phyloP scores from a whole-genome alignment of 2,888 invertebrate species.

The Cephus nigrinus region DNA sequence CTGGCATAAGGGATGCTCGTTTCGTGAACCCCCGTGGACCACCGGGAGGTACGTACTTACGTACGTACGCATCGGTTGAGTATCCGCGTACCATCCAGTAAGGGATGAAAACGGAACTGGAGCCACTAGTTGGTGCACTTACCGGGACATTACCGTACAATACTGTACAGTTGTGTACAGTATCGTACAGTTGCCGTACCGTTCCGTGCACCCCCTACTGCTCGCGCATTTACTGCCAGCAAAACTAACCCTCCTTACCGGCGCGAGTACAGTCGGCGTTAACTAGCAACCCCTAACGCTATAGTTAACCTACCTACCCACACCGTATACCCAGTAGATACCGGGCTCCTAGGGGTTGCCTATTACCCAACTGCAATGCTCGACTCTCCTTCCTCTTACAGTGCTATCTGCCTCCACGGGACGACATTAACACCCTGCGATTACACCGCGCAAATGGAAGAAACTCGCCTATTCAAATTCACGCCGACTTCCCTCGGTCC shows the following conservation, averaged over 20 bases:
- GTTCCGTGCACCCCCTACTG: constrained; percentile 17
- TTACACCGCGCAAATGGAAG: constrained; percentile 49
- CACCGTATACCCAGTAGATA: not conserved
- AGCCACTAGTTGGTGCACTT: constrained; percentile 22
- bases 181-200: constrained; percentile 32
- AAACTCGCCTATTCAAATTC: constrained; percentile 36
- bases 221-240: constrained; percentile 20
- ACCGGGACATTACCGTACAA: constrained; percentile 43
- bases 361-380: constrained; percentile 3
- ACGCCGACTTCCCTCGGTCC: not conserved
- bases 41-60: not conserved
- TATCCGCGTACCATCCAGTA: not conserved
- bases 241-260: constrained; percentile 17
- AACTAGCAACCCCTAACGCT: not conserved
- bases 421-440: constrained; percentile 48
- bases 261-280: constrained; percentile 9
- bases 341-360: constrained; percentile 6
- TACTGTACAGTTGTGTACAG: constrained; percentile 28
- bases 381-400: constrained; percentile 7
- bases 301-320: not conserved
- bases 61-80: not conserved
- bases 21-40: not conserved
- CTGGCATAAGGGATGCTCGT: not conserved
- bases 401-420: constrained; percentile 26
- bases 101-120: constrained; percentile 23